Conservation (phyloP, 2,113 vertebrate species). For the Pachypanchax playfairii region DNA sequence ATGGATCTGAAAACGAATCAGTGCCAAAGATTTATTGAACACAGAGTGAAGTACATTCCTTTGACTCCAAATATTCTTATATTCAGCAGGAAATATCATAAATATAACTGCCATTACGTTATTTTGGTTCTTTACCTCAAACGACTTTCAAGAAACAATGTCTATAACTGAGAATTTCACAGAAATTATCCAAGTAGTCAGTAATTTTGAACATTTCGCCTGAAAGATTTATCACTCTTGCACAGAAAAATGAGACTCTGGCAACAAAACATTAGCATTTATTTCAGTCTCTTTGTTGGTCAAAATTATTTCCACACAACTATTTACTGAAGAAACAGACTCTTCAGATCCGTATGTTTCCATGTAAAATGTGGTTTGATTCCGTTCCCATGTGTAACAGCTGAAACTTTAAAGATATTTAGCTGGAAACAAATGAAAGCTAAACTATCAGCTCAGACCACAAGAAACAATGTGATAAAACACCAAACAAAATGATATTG, state of each 20-base stretch:
- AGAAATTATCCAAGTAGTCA: no score
- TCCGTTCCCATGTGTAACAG: no score
- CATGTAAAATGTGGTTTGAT: not conserved
- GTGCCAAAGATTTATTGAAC: not conserved
- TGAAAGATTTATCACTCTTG: not conserved
- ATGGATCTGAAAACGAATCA: not conserved
- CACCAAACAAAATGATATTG: no score
- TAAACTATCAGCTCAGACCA: not conserved
- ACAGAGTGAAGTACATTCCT: conserved; percentile 7
- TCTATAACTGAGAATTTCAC: no score
- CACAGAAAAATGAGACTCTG: not conserved
- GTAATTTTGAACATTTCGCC: not conserved
- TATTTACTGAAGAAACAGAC: not conserved
- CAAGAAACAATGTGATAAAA: no score
- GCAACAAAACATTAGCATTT: not conserved
- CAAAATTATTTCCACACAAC: not conserved
- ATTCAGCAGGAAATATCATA: not conserved
- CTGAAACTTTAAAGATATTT: not conserved
- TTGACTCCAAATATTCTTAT: conserved; percentile 7
- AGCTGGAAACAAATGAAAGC: not conserved
- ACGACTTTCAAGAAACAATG: no score
- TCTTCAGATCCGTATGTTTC: not conserved
- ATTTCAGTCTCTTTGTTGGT: not conserved
- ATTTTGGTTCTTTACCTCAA: no score
- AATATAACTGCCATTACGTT: no score